Evolutionary conservation across 2,888 invertebrate genomes (phyloP), one percentile per base, ranked within the genome.

Genomic region (Apotomis capreana): DNA sequence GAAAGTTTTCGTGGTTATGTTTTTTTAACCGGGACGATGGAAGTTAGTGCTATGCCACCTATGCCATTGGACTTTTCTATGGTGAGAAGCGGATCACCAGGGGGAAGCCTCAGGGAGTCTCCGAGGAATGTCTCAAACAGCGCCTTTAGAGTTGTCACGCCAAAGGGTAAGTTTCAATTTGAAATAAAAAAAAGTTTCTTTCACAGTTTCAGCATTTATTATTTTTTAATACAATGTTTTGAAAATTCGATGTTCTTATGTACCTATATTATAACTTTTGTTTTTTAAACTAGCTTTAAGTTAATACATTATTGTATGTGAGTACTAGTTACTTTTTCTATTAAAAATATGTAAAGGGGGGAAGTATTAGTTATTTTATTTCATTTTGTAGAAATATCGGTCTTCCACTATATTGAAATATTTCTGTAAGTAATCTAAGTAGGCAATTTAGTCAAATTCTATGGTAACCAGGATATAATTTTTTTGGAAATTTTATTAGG

Each of bases 11-110:
- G 64, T 71, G 72, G 73, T 76, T 74, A 76, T 77, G 76, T 76
- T 78, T 77, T 81, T 83, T 80, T 74, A 74, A 71, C 74, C 77
- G 79, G 83, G 76, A 94, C 90, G 81, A 94, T 95, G 93, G 95
- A 95, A 91, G 88, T 95, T 79, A 94, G 95, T 93, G 92, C 94
- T 64, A 94, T 94, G 90, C 89, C 94, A 73, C 92, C 93, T 73
- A 95, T 95, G 95, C 95, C 95, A 72, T 86, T 95, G 89, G 95
- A 95, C 94, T 95, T 95, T 89, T 95, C 95, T 74, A 92, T 94
- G 93, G 92, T 93, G 87, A 85, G 94, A 84, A 87, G 83, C 78
- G 87, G 84, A 68, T 89, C 91, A 64, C 89, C 92, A 61, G 86
- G 85, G 36, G 81, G 81, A 69, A 79, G 80, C 44, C 76, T 90